Conservation (phyloP, 2,797 vertebrate species). For the Platalea minor region DNA sequence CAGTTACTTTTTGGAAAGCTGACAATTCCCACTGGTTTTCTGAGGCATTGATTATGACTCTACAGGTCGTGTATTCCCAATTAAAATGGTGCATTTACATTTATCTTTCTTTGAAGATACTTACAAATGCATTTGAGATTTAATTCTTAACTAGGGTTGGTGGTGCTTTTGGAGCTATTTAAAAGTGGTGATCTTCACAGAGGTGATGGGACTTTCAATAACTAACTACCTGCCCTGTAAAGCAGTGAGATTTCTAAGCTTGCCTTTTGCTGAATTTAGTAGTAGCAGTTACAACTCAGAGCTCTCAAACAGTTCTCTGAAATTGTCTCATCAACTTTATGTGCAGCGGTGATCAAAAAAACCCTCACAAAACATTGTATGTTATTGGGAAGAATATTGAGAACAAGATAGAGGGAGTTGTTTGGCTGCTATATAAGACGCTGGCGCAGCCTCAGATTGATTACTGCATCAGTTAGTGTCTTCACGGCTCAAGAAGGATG, state of each 20-base stretch:
- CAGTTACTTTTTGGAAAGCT: background rate
- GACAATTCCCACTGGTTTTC: background rate
- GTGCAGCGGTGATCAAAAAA: background rate
- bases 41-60: background rate
- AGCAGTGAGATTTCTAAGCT: background rate
- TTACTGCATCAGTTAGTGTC: background rate
- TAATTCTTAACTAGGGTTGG: background rate
- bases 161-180: background rate
- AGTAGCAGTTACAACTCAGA: background rate
- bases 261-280: background rate
- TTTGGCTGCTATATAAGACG: background rate
- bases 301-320: background rate
- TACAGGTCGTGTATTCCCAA: background rate
- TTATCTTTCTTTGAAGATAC: background rate
- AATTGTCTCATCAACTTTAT: background rate
- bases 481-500: background rate
- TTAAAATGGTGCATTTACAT: background rate
- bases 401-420: background rate
- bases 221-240: background rate
- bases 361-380: fast-evolving
- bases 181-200: background rate
- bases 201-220: background rate
- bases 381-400: background rate
- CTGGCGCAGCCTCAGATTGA: background rate
- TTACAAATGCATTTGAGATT: background rate